Evolutionary conservation across 1,140 invertebrate genomes (phyloP).

Genomic region (Prorops nasuta): DNA sequence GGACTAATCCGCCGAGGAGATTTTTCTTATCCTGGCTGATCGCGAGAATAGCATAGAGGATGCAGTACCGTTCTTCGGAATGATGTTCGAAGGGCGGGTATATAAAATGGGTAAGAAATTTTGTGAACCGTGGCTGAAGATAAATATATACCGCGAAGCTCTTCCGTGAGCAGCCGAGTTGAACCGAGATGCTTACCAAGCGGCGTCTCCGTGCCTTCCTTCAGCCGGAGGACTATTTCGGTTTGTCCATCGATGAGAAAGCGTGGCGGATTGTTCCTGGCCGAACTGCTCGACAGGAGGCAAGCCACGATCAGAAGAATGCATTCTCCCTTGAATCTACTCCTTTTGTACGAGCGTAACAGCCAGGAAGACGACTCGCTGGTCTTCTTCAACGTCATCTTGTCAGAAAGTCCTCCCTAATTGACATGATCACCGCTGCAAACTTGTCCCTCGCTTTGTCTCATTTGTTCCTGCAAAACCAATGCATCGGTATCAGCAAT

Average conservation of each 20-base stretch:
- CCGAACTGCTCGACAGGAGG: slow-evolving; percentile 19
- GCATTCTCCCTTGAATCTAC: slow-evolving; percentile 24
- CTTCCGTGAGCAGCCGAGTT: slow-evolving; percentile 2
- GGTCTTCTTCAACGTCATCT: slow-evolving; percentile 25
- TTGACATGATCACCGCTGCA: too few relatives aligned
- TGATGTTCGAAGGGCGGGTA: slow-evolving; percentile 8
- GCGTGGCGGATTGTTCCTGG: slow-evolving; percentile 74
- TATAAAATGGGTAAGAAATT: slow-evolving; percentile 8
- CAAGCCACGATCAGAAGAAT: slow-evolving; percentile 6
- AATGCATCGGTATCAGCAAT: too few relatives aligned
- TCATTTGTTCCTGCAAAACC: too few relatives aligned
- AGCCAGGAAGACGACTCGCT: slow-evolving; percentile 17
- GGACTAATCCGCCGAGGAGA: too few relatives aligned
- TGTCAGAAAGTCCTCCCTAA: neutral
- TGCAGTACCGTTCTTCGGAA: slow-evolving; percentile 10
- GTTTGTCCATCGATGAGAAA: slow-evolving; percentile 84
- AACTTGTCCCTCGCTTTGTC: too few relatives aligned
- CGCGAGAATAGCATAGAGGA: neutral
- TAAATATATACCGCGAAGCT: slow-evolving; percentile 3
- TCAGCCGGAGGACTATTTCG: slow-evolving; percentile 84
- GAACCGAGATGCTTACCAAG: slow-evolving; percentile 65
- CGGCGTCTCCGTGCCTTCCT: slow-evolving; percentile 82
- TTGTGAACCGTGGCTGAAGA: slow-evolving; percentile 10
- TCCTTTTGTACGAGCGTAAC: slow-evolving; percentile 27
- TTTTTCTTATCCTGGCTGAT: too few relatives aligned